Percentiles rank a stretch among this genome's conserved stretches.
phyloP scores from a whole-genome alignment of 2,797 vertebrate genomes.

The Psittacula derbiana region DNA sequence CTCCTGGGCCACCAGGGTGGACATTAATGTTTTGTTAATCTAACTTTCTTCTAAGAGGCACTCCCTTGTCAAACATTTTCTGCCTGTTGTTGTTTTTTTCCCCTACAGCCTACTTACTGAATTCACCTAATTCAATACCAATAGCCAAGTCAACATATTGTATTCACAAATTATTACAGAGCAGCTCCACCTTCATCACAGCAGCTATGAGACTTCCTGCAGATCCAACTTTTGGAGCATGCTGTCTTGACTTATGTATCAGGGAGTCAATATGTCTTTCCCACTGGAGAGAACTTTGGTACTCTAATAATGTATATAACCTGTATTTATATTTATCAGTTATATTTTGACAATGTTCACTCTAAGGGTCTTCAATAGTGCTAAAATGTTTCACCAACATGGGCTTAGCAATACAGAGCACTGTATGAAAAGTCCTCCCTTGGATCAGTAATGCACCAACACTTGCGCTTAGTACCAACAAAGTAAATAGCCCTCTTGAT shows the following conservation, averaged over 20 bases:
- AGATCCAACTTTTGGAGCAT: not conserved
- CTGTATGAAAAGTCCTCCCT: not conserved
- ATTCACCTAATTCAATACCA: not conserved
- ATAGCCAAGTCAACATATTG: not conserved
- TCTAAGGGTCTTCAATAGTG: not conserved
- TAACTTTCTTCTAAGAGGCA: not conserved
- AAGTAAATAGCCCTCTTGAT: not conserved
- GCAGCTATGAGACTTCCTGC: not conserved
- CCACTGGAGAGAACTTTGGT: not conserved
- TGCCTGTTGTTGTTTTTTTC: not conserved
- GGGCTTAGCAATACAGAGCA: not conserved
- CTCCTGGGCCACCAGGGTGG: not conserved
- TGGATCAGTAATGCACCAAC: not conserved
- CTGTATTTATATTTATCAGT: not conserved
- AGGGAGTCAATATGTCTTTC: not conserved
- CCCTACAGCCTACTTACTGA: not conserved
- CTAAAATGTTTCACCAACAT: not conserved
- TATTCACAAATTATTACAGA: conserved; percentile 16
- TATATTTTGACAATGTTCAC: not conserved
- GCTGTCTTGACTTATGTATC: not conserved
- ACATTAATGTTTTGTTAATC: not conserved
- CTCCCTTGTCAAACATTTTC: not conserved
- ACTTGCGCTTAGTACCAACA: not conserved
- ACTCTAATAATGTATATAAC: not conserved
- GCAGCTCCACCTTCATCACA: not conserved